Conservation (phyloP, 2,888 invertebrate genomes). For the Sinelater perroti region DNA sequence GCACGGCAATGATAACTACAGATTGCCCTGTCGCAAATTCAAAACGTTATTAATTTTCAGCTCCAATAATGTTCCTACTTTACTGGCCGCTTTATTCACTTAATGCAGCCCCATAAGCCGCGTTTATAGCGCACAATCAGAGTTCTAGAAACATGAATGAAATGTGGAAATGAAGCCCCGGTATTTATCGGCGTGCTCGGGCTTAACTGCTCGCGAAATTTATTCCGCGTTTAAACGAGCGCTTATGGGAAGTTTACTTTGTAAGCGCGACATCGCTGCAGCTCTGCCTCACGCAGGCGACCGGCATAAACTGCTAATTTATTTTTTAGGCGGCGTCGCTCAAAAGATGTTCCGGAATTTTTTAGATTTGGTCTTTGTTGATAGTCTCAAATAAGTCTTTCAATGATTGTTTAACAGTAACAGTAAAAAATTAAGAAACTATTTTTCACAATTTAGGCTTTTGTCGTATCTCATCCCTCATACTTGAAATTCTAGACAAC, state of each 20-base stretch:
- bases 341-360: no score
- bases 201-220: constrained; percentile 17
- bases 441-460: no score
- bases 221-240: constrained; percentile 15
- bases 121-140: constrained; percentile 11
- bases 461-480: no score
- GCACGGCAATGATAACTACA: constrained; percentile 10
- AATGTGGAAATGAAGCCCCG: constrained; percentile 18
- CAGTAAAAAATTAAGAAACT: no score
- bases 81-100: constrained; percentile 7
- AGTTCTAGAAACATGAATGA: constrained; percentile 24
- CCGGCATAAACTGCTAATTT: no score
- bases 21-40: constrained; percentile 9
- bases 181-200: constrained; percentile 21
- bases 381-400: no score
- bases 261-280: constrained; percentile 1
- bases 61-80: constrained; percentile 14
- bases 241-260: constrained; percentile 12
- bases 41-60: constrained; percentile 19
- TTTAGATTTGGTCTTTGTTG: no score
- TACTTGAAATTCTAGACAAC: no score
- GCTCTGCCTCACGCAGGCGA: no score
- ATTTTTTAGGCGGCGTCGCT: no score
- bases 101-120: constrained; percentile 11
- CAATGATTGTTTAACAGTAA: no score